Evolutionary conservation across 2,888 invertebrate species (phyloP).

Genomic region (Sericinus montela): DNA sequence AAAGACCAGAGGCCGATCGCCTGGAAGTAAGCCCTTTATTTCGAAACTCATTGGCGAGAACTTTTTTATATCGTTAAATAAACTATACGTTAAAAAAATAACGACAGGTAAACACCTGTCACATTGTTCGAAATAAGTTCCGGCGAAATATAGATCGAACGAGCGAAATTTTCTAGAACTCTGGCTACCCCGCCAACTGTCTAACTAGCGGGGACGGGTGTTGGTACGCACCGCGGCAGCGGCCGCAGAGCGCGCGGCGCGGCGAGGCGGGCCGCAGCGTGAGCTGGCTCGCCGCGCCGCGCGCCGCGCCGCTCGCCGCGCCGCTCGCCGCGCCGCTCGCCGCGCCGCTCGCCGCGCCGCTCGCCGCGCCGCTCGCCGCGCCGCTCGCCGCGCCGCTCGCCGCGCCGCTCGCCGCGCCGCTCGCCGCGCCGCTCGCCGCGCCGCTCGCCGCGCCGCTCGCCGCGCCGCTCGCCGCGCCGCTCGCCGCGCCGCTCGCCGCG

Average conservation of each 20-base stretch:
- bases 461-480: slow-evolving; percentile 54
- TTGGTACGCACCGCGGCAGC: slow-evolving; percentile 35
- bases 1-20: too few species aligned
- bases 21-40: too few species aligned
- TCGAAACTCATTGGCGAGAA: too few species aligned
- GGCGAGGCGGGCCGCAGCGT: slow-evolving; percentile 69
- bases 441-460: slow-evolving; percentile 67
- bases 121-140: too few species aligned
- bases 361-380: slow-evolving; percentile 68
- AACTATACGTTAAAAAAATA: too few species aligned
- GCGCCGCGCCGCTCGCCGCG: slow-evolving; percentile 40
- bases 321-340: slow-evolving; percentile 36
- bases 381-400: slow-evolving; percentile 48
- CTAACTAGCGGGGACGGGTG: too few species aligned
- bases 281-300: slow-evolving; percentile 50
- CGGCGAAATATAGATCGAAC: too few species aligned
- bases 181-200: too few species aligned
- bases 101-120: too few species aligned
- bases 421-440: slow-evolving; percentile 40
- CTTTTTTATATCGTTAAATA: too few species aligned
- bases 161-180: too few species aligned
- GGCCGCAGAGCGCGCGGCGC: slow-evolving; percentile 38
- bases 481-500: slow-evolving; percentile 32
- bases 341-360: slow-evolving; percentile 43
- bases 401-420: slow-evolving; percentile 31